A percentile compares a stretch with the other conserved stretches of the same genome.
phyloP scores from a whole-genome alignment of 2,113 vertebrate genomes.

The Alexandromys fortis region DNA sequence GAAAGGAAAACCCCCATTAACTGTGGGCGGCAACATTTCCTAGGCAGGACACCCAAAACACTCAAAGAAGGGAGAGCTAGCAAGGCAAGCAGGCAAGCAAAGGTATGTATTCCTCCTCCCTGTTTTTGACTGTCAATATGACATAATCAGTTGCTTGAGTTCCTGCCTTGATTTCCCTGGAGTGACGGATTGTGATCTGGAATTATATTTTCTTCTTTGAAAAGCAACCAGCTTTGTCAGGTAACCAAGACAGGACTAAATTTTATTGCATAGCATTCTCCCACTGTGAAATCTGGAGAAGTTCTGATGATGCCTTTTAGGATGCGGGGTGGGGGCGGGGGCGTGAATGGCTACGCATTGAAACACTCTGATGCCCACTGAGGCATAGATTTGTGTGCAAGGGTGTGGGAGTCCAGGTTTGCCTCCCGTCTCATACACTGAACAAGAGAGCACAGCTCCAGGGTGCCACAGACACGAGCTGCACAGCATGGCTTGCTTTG shows the following conservation, averaged over 20 bases:
- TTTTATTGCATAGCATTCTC: not conserved
- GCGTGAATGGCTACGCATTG: not conserved
- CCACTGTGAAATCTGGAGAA: not conserved
- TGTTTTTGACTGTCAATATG: not conserved
- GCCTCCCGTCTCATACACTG: not conserved
- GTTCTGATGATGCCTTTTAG: not conserved
- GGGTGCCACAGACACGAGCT: fast-evolving
- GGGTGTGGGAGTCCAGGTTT: not conserved
- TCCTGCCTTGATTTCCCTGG: not conserved
- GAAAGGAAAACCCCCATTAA: not conserved
- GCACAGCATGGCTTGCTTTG: not conserved
- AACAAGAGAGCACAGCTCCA: not conserved
- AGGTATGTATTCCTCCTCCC: no score
- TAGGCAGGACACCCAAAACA: not conserved
- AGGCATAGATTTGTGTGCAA: not conserved
- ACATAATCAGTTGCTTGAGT: not conserved
- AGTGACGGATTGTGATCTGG: not conserved
- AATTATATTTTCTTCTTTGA: not conserved
- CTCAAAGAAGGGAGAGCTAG: not conserved
- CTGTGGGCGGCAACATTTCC: not conserved
- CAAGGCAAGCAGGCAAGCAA: not conserved
- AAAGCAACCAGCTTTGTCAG: not conserved
- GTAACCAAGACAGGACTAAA: not conserved
- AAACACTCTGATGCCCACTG: not conserved
- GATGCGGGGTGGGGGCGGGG: not conserved